Conservation (phyloP, 2,113 vertebrate species). For the Psilopsiagon aurifrons region DNA sequence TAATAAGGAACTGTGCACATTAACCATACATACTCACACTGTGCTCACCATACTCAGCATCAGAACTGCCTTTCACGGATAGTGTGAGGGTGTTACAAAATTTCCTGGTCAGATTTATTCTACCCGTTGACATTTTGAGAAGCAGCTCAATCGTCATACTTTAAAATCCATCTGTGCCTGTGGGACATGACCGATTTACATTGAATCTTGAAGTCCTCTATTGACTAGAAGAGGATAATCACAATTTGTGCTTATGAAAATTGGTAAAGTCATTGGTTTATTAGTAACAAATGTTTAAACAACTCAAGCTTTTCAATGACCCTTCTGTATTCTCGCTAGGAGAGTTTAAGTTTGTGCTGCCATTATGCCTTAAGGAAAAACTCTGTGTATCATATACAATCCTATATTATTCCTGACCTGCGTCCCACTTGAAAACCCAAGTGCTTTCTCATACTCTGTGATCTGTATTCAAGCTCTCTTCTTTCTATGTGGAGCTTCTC, state of each 20-base stretch:
- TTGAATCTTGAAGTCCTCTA: not conserved
- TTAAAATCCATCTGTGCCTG: constrained; percentile 17
- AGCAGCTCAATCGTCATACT: not conserved
- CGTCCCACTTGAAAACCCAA: not conserved
- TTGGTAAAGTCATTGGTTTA: constrained; percentile 31
- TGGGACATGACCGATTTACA: constrained; percentile 9
- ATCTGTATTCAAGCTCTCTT: not conserved
- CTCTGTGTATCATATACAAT: not conserved
- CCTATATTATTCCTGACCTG: not conserved
- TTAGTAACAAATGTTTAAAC: constrained; percentile 66
- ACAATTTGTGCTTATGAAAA: constrained; percentile 30
- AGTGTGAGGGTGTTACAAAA: constrained; percentile 7
- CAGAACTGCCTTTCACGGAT: not conserved
- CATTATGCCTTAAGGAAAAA: not conserved
- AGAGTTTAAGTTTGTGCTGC: not conserved
- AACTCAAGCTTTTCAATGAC: constrained; percentile 17
- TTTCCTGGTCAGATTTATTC: constrained; percentile 32
- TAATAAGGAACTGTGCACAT: constrained; percentile 9
- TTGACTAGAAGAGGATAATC: not conserved
- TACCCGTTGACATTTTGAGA: constrained; percentile 45
- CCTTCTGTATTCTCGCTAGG: constrained; percentile 19
- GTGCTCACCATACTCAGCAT: not conserved
- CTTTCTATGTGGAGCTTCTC: not conserved
- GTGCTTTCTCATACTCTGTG: not conserved
- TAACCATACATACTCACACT: not conserved